A percentile compares a stretch with the other conserved stretches of the same genome.
phyloP scores from a whole-genome alignment of 2,888 invertebrate species.

The Eupithecia centaureata region DNA sequence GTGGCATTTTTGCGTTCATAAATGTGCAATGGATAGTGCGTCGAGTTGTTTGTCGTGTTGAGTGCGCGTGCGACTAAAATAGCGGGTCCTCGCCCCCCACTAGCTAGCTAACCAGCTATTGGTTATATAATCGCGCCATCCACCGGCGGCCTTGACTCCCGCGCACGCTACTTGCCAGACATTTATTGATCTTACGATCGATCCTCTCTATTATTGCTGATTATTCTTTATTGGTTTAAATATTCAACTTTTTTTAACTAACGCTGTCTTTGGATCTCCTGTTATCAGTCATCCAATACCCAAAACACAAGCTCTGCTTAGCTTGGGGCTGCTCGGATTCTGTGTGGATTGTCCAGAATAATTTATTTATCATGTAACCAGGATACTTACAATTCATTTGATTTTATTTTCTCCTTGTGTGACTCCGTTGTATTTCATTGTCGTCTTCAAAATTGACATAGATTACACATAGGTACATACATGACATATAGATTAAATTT shows the following conservation, averaged over 20 bases:
- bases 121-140: slow-evolving; percentile 76
- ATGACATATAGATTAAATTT: not conserved
- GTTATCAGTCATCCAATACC: no score
- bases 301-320: no score
- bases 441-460: not conserved
- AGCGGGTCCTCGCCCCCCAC: slow-evolving; percentile 71
- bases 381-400: not conserved
- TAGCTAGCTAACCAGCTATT: slow-evolving; percentile 45
- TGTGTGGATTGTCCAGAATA: no score
- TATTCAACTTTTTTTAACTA: not conserved
- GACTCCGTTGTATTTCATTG: not conserved
- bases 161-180: slow-evolving; percentile 66
- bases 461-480: no score
- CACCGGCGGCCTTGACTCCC: slow-evolving; percentile 80
- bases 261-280: not conserved
- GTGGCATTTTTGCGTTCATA: slow-evolving; percentile 18
- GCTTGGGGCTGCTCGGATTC: no score
- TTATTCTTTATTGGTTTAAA: slow-evolving; percentile 22
- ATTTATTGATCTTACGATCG: slow-evolving; percentile 45
- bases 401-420: not conserved
- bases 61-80: slow-evolving; percentile 77
- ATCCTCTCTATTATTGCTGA: slow-evolving; percentile 27
- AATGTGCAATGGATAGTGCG: slow-evolving; percentile 50
- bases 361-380: not conserved
- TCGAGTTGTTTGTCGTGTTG: slow-evolving; percentile 52